Evolutionary conservation across 2,797 vertebrate genomes (phyloP).

Genomic region (Smutsia temminckii): DNA sequence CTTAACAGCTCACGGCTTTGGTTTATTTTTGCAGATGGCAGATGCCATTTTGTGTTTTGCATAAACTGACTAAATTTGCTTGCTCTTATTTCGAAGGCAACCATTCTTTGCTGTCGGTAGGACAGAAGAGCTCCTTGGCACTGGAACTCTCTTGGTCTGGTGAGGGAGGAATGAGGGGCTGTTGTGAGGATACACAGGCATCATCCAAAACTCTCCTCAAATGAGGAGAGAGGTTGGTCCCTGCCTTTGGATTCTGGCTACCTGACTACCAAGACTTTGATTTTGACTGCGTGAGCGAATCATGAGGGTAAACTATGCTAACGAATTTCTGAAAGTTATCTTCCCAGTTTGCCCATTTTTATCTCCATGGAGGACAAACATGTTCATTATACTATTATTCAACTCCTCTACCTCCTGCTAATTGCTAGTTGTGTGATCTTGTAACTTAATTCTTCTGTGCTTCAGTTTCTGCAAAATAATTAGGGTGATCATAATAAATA

Average conservation of each 20-base stretch:
- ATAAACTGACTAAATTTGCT: slow-evolving; percentile 88
- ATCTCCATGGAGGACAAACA: not conserved
- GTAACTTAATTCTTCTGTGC: not conserved
- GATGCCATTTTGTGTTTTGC: slow-evolving; percentile 88
- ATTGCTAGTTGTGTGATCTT: not conserved
- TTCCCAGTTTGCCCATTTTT: slow-evolving; percentile 2
- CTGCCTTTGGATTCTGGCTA: not conserved
- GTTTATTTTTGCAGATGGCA: slow-evolving; percentile 87
- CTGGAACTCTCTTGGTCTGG: slow-evolving; percentile 77
- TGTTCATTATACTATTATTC: not conserved
- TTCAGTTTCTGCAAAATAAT: not conserved
- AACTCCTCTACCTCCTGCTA: not conserved
- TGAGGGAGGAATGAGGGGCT: slow-evolving; percentile 81
- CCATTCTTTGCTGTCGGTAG: slow-evolving; percentile 86
- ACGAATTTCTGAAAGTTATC: not conserved
- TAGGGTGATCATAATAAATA: not conserved
- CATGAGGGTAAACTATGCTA: not conserved
- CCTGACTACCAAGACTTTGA: not conserved
- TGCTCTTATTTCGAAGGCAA: slow-evolving; percentile 87
- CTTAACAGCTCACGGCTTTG: slow-evolving; percentile 85
- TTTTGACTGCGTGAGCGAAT: not conserved
- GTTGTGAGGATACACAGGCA: slow-evolving; percentile 74
- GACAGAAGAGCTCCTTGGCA: slow-evolving; percentile 86
- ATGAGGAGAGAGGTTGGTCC: slow-evolving; percentile 40
- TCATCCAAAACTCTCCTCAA: slow-evolving; percentile 58